Conservation (phyloP, 2,888 invertebrate species). For the Piscicola geometra region DNA sequence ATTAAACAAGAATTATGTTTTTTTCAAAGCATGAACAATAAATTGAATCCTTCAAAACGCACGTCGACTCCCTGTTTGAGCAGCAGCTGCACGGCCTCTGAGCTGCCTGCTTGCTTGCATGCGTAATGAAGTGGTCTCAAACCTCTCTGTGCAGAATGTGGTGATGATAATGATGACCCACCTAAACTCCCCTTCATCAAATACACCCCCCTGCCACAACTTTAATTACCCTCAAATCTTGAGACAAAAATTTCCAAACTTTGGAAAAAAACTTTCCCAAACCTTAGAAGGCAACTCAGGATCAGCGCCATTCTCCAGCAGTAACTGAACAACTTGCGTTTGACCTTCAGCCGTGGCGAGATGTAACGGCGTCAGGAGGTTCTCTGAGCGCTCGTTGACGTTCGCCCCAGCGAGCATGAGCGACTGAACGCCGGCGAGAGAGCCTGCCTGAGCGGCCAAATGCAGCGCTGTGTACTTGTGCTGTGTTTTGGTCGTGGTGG, state of each 20-base stretch:
- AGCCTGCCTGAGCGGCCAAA: constrained; percentile 24
- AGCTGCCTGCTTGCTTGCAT: constrained; percentile 22
- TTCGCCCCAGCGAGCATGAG: constrained; percentile 29
- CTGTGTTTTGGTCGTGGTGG: too few relatives aligned
- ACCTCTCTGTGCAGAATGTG: constrained; percentile 12
- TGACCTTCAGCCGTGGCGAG: constrained; percentile 29
- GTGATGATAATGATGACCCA: too few relatives aligned
- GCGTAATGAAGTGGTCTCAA: constrained; percentile 21
- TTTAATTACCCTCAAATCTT: too few relatives aligned
- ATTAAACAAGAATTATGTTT: too few relatives aligned
- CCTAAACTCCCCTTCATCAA: too few relatives aligned
- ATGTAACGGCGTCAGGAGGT: constrained; percentile 31
- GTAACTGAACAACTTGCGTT: neutral
- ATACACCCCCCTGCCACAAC: too few relatives aligned
- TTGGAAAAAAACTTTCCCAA: too few relatives aligned
- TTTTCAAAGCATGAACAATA: too few relatives aligned
- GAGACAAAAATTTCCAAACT: too few relatives aligned
- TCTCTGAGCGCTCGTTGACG: neutral
- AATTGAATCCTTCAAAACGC: constrained; percentile 54
- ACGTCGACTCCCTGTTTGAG: constrained; percentile 8
- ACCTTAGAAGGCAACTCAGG: constrained; percentile 23
- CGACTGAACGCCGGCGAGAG: neutral
- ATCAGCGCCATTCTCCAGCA: constrained; percentile 18
- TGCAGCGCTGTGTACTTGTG: constrained; percentile 26
- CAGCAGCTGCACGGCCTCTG: constrained; percentile 25